A percentile compares a stretch with the other conserved stretches of the same genome.
Evolutionary conservation across 2,888 invertebrate species (phyloP).

Genomic region (Nebria brevicollis): DNA sequence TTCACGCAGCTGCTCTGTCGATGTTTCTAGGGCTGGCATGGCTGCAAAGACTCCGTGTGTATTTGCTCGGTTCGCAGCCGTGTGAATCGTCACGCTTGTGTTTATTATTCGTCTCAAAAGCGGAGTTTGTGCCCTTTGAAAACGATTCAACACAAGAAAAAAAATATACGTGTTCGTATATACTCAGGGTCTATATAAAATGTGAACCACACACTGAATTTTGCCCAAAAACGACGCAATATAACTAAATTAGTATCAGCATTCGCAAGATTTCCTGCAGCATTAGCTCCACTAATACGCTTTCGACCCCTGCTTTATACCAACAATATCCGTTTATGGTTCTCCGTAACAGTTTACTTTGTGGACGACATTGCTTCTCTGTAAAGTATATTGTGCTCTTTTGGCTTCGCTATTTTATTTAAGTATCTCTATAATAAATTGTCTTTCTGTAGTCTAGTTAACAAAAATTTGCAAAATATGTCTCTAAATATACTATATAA

Average conservation of each 20-base stretch:
- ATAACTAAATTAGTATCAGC: constrained; percentile 36
- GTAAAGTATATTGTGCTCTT: not conserved
- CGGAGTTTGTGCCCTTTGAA: constrained; percentile 22
- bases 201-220: not conserved
- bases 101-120: constrained; percentile 14
- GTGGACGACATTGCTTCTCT: not conserved
- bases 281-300: constrained; percentile 32
- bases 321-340: constrained; percentile 34
- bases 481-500: too few relatives aligned
- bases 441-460: too few relatives aligned
- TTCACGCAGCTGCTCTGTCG: constrained; percentile 9
- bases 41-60: constrained; percentile 4
- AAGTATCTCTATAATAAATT: too few relatives aligned
- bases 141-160: not conserved
- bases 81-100: constrained; percentile 13
- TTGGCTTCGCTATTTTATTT: too few relatives aligned
- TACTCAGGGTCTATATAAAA: constrained; percentile 5
- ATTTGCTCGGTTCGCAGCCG: constrained; percentile 17
- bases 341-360: constrained; percentile 22
- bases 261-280: constrained; percentile 27
- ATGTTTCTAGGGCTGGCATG: not conserved
- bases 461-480: too few relatives aligned
- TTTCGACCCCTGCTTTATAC: constrained; percentile 16
- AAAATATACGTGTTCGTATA: constrained; percentile 13
- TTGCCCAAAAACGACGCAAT: not conserved